A percentile compares a stretch with the other conserved stretches of the same genome.
Evolutionary conservation across 2,888 invertebrate species (phyloP).

Genomic region (Itoplectis maculator): DNA sequence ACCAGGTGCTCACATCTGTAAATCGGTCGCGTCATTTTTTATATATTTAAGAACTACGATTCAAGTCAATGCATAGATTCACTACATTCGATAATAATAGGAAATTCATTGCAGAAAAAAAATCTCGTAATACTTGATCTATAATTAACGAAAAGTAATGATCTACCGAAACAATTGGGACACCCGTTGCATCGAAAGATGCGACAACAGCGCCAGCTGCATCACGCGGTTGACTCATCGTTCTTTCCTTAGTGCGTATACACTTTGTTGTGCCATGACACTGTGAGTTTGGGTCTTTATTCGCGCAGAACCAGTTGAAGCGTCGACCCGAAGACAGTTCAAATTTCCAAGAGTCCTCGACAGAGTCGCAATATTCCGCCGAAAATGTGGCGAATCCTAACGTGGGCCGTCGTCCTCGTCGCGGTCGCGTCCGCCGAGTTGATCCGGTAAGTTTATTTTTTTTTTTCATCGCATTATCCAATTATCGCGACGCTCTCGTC

Average conservation of each 20-base stretch:
- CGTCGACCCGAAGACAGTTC: neutral
- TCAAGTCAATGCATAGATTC: neutral
- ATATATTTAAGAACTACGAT: neutral
- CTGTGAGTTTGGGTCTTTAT: conserved; percentile 33
- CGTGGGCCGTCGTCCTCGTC: conserved; percentile 68
- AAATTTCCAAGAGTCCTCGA: neutral
- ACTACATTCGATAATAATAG: neutral
- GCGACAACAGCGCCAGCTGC: conserved; percentile 20
- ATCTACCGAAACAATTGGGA: neutral
- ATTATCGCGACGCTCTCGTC: conserved; percentile 26
- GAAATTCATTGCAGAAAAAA: neutral
- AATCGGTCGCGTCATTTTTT: neutral
- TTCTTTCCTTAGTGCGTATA: conserved; percentile 1
- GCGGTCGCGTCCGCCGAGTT: conserved; percentile 70
- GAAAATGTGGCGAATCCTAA: conserved; percentile 72
- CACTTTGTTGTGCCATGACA: conserved; percentile 46
- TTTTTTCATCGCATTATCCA: conserved; percentile 23
- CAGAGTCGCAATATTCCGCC: neutral
- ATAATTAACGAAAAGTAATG: neutral
- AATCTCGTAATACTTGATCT: neutral
- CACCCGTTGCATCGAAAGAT: neutral
- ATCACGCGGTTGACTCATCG: conserved; percentile 15
- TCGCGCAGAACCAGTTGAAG: conserved; percentile 12
- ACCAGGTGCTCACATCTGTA: neutral
- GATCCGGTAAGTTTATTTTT: conserved; percentile 69